phyloP scores from a whole-genome alignment of 2,797 vertebrate genomes.

The Falco novaeseelandiae region DNA sequence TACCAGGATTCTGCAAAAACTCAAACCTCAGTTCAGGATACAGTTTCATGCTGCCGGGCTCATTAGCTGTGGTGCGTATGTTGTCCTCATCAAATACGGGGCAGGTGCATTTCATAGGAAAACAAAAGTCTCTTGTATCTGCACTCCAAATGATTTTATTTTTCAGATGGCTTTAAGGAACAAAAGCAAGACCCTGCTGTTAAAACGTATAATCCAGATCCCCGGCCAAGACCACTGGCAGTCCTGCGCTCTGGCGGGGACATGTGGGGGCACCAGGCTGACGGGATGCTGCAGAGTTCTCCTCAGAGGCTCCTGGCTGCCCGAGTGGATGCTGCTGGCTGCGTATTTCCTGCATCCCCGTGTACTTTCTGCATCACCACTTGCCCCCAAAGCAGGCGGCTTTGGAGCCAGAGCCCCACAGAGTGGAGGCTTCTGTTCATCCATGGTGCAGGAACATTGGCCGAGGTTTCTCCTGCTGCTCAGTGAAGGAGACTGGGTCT shows the following conservation, averaged over 20 bases:
- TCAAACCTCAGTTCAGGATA: not conserved
- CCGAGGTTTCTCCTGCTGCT: not conserved
- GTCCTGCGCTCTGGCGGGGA: not conserved
- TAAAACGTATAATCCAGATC: not conserved
- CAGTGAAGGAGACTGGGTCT: not conserved
- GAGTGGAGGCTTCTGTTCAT: not conserved
- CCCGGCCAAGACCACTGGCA: not conserved
- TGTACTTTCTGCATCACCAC: not conserved
- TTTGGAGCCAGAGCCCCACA: not conserved
- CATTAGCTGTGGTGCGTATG: not conserved
- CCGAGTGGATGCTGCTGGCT: rapidly evolving
- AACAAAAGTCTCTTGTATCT: constrained; percentile 3
- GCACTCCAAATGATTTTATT: not conserved
- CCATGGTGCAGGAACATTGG: not conserved
- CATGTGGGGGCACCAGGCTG: not conserved
- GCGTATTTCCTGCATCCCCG: not conserved
- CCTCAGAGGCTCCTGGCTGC: not conserved
- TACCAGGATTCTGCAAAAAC: not conserved
- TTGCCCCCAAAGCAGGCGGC: not conserved
- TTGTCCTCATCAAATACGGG: not conserved
- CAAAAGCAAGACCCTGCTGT: not conserved
- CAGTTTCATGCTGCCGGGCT: not conserved
- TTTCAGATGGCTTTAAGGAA: not conserved
- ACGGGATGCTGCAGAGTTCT: not conserved
- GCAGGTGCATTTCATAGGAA: not conserved